A percentile compares a stretch with the other conserved stretches of the same genome.
phyloP scores from a whole-genome alignment of 2,113 vertebrate genomes.

The Macaca fascicularis region DNA sequence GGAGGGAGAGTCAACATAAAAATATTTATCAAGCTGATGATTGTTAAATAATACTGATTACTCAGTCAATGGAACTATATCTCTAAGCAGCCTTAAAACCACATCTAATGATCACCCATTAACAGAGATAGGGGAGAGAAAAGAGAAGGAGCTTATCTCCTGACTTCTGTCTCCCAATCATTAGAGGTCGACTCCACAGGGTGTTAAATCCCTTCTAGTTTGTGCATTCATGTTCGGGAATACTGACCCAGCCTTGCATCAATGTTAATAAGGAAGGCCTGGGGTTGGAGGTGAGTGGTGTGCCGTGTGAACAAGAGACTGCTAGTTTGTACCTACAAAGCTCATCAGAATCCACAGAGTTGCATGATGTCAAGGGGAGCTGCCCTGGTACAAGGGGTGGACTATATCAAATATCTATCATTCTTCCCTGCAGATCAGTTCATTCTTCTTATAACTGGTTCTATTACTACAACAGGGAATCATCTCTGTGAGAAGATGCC shows the following conservation, averaged over 20 bases:
- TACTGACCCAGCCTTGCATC: neutral
- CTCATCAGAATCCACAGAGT: neutral
- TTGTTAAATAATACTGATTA: neutral
- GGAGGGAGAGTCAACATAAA: neutral
- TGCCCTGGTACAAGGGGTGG: neutral
- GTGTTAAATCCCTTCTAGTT: neutral
- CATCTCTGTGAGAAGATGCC: neutral
- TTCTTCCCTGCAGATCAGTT: neutral
- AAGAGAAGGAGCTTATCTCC: neutral
- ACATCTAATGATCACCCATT: neutral
- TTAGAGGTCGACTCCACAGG: neutral
- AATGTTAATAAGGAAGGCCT: neutral
- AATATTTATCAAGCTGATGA: neutral
- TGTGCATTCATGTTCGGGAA: neutral
- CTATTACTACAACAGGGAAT: neutral
- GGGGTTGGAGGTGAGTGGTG: neutral
- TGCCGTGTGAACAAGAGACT: neutral
- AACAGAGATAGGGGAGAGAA: neutral
- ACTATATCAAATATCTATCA: neutral
- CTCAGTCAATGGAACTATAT: neutral
- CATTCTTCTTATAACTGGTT: neutral
- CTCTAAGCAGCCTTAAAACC: neutral
- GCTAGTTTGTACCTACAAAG: neutral
- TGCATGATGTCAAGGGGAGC: neutral
- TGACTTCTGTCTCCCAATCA: neutral